These are phyloP conservation scores for Morpho deidamia DNA, from an alignment of 2,888 invertebrate species.

Conservation along the genomic window DNA sequence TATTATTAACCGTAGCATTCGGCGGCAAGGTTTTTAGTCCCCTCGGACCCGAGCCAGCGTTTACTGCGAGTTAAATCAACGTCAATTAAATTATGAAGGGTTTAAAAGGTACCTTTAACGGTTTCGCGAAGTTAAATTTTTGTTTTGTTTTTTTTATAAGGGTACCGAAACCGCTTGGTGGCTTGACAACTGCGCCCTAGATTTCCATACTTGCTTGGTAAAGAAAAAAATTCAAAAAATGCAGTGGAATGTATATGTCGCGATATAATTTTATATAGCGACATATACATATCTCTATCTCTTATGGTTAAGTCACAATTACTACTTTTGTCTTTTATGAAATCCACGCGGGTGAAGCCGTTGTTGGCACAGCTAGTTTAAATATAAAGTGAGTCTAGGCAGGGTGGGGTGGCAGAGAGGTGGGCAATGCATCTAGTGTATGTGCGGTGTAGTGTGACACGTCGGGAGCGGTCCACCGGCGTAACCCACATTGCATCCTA, in stretches of 20 bases:
- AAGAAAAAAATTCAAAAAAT: no score
- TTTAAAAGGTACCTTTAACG: conserved; percentile 3
- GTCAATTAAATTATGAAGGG: conserved; percentile 29
- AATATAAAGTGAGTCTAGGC: not conserved
- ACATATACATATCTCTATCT: no score
- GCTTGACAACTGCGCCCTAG: conserved; percentile 18
- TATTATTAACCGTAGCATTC: conserved; percentile 14
- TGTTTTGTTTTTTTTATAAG: no score
- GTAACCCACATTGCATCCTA: conserved; percentile 14
- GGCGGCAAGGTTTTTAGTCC: conserved; percentile 18
- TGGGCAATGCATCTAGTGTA: not conserved
- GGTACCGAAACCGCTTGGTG: no score
- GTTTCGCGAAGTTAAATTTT: no score
- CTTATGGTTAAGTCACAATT: no score
- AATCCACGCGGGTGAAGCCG: no score
- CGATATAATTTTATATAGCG: no score
- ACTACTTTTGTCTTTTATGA: no score
- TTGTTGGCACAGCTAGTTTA: no score
- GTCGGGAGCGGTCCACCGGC: conserved; percentile 7
- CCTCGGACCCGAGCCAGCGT: conserved; percentile 18
- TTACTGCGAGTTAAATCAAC: conserved; percentile 26
- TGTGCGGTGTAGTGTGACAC: conserved; percentile 1
- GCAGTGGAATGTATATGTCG: no score
- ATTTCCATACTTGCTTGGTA: no score
- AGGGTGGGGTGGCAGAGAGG: not conserved